These are phyloP conservation scores for Capra hircus DNA, from an alignment of 2,113 vertebrate species.

Conservation along the genomic window DNA sequence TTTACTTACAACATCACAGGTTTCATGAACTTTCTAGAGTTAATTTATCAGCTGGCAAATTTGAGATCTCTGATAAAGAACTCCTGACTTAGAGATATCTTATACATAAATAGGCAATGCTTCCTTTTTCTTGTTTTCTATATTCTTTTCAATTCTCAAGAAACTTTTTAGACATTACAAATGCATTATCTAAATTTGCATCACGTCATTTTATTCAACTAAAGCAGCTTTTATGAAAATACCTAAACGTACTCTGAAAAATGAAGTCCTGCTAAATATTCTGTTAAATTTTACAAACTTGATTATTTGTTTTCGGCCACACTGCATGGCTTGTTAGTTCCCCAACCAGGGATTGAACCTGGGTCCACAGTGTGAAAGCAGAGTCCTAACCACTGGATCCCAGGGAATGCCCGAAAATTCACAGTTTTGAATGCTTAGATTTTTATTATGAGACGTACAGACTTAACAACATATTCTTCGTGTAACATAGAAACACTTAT, in stretches of 20 bases:
- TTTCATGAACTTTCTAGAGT: not conserved
- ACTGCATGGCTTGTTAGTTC: not conserved
- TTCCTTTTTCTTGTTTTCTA: not conserved
- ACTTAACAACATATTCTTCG: not conserved
- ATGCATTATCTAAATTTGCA: not conserved
- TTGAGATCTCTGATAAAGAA: not conserved
- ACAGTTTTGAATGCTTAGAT: not conserved
- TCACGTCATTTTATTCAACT: not conserved
- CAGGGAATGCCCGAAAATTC: not conserved
- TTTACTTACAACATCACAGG: not conserved
- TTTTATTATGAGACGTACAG: not conserved
- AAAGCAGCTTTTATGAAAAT: slow-evolving; percentile 4
- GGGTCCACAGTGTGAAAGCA: not conserved
- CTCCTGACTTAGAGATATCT: not conserved
- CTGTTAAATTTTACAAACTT: not conserved
- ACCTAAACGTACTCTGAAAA: not conserved
- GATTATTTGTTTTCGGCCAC: not conserved
- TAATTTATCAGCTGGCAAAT: not conserved
- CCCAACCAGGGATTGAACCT: not conserved
- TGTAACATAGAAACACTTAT: not conserved
- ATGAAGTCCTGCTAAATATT: not conserved
- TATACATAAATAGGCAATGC: not conserved
- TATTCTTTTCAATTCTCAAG: not conserved
- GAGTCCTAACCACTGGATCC: not conserved
- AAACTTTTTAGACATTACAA: not conserved